Evolutionary conservation across 2,797 vertebrate species (phyloP).

Genomic region (Microctenopoma stevenorrisi): DNA sequence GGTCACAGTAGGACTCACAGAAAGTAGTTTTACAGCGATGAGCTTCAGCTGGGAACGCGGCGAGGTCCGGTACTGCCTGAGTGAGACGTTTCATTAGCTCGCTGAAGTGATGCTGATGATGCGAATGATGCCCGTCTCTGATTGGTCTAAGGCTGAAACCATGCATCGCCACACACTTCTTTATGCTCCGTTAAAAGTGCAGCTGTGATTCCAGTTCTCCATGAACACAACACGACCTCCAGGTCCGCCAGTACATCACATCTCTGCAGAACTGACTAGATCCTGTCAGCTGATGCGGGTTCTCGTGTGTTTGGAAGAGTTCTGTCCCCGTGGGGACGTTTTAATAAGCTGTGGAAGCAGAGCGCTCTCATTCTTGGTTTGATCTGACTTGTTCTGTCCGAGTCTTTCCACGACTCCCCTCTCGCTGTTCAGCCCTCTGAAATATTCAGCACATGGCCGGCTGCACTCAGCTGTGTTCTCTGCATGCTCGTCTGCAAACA

Average conservation of each 20-base stretch:
- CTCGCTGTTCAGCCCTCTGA: constrained; percentile 20
- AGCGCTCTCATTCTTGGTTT: constrained; percentile 35
- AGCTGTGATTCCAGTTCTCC: not conserved
- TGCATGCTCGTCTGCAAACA: not conserved
- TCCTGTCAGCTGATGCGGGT: constrained; percentile 24
- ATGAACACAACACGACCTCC: not conserved
- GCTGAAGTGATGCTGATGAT: no score
- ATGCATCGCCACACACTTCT: no score
- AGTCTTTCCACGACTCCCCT: constrained; percentile 24
- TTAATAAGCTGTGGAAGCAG: constrained; percentile 16
- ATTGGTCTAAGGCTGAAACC: no score
- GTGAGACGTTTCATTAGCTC: no score
- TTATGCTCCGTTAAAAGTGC: not conserved
- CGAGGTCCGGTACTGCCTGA: no score
- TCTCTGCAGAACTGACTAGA: not conserved
- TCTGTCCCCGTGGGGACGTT: constrained; percentile 7
- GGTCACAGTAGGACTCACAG: no score
- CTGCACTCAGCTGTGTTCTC: not conserved
- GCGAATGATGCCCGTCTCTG: no score
- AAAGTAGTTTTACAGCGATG: no score
- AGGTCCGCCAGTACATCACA: not conserved
- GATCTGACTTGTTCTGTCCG: constrained; percentile 37
- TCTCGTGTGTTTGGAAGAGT: constrained; percentile 18
- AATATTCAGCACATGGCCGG: constrained; percentile 36
- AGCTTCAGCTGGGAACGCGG: no score